These are phyloP conservation scores for Hirudo medicinalis DNA, from an alignment of 1,140 invertebrate genomes.

Conservation along the genomic window DNA sequence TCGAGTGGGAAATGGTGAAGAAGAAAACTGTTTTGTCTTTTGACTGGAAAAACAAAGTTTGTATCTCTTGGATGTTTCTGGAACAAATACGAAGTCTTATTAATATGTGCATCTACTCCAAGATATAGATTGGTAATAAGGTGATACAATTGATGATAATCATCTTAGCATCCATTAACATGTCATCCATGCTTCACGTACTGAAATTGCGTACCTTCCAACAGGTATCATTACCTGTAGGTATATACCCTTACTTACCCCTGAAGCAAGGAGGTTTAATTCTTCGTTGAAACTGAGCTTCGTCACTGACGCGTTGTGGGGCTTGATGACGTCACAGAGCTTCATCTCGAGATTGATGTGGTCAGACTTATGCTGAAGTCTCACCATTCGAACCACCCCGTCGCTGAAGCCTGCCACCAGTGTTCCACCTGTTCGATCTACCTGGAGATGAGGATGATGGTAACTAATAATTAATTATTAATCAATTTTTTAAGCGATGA, in stretches of 20 bases:
- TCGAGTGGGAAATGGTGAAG: conserved; percentile 27
- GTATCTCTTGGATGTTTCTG: no score
- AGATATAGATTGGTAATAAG: no score
- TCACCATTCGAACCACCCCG: conserved; percentile 53
- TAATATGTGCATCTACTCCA: no score
- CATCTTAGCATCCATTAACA: neutral
- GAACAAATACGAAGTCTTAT: no score
- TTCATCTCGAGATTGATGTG: conserved; percentile 28
- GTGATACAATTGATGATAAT: neutral
- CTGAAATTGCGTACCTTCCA: no score
- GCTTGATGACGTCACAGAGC: conserved; percentile 40
- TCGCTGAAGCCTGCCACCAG: conserved; percentile 51
- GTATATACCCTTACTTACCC: conserved; percentile 33
- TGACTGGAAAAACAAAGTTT: conserved; percentile 27
- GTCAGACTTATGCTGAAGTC: conserved; percentile 28
- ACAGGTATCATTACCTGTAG: no score
- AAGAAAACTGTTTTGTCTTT: conserved; percentile 40
- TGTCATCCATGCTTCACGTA: neutral
- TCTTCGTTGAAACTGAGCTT: conserved; percentile 33
- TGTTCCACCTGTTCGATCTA: conserved; percentile 37
- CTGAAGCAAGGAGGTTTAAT: conserved; percentile 38
- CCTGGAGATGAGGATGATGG: conserved; percentile 26
- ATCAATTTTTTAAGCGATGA: no score
- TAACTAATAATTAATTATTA: no score
- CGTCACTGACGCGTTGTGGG: conserved; percentile 35